These are phyloP conservation scores for Habroteleia sp. DNA, from an alignment of 2,888 invertebrate species.

Conservation along the genomic window DNA sequence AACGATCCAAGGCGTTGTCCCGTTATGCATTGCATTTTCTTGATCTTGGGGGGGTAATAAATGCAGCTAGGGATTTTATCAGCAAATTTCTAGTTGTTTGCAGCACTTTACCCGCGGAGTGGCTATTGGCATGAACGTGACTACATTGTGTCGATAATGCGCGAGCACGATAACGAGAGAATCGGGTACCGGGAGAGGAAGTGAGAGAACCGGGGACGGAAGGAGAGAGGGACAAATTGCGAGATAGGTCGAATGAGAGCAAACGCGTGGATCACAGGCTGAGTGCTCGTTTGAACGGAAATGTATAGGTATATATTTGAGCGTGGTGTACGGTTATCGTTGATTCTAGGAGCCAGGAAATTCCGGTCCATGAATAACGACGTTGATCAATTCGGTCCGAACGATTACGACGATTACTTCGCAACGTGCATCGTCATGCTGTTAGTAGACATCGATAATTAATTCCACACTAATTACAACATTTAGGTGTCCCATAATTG, in stretches of 20 bases:
- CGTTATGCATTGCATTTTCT: conserved; percentile 12
- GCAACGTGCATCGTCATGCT: conserved; percentile 46
- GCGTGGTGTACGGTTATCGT: conserved; percentile 29
- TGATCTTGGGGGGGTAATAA: conserved; percentile 29
- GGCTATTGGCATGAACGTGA: conserved; percentile 38
- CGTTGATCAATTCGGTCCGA: conserved; percentile 52
- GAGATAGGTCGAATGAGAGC: conserved; percentile 27
- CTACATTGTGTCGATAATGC: conserved; percentile 48
- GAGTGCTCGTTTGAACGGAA: conserved; percentile 42
- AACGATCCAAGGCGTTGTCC: background rate
- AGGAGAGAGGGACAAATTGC: conserved; percentile 27
- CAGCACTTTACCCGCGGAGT: conserved; percentile 22
- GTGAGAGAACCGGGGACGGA: background rate
- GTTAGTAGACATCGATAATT: conserved; percentile 71
- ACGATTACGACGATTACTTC: conserved; percentile 54
- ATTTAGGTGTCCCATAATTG: conserved; percentile 73
- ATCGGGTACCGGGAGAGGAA: background rate
- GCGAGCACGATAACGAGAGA: conserved; percentile 27
- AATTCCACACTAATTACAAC: conserved; percentile 76
- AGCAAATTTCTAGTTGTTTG: conserved; percentile 16
- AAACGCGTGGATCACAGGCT: conserved; percentile 35
- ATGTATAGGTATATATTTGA: conserved; percentile 36
- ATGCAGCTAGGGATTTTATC: conserved; percentile 37
- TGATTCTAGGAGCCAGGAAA: conserved; percentile 53
- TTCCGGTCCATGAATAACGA: conserved; percentile 56